Conservation (phyloP, 1,140 invertebrate genomes). For the Pachypeltis micranthus region DNA sequence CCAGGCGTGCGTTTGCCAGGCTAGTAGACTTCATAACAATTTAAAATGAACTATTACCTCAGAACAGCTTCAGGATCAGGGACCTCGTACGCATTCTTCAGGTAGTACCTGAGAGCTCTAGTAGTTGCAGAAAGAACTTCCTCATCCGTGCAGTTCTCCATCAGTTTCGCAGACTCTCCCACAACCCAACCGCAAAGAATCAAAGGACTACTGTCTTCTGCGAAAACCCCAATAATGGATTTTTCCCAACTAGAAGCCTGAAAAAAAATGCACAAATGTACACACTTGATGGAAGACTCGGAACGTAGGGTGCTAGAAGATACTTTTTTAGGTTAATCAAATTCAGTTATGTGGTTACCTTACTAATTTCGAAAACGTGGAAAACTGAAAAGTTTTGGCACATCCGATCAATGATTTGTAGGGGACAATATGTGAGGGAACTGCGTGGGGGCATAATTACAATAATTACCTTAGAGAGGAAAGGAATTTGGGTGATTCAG, state of each 20-base stretch:
- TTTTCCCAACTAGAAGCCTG: conserved; percentile 39
- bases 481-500: too few species aligned
- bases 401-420: too few species aligned
- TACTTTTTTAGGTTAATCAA: too few species aligned
- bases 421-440: too few species aligned
- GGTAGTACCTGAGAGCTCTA: conserved; percentile 38
- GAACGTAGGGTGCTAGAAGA: background rate
- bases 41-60: too few species aligned
- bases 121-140: conserved; percentile 37
- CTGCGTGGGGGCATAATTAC: too few species aligned
- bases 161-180: conserved; percentile 39
- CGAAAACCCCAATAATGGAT: conserved; percentile 51
- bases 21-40: too few species aligned
- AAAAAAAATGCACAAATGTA: background rate
- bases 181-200: conserved; percentile 52
- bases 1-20: too few species aligned
- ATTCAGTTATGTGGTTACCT: too few species aligned
- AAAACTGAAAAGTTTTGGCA: too few species aligned
- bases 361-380: too few species aligned
- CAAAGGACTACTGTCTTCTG: conserved; percentile 49
- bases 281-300: background rate
- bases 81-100: conserved; percentile 25
- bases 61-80: conserved; percentile 21
- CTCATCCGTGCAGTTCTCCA: conserved; percentile 40
- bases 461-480: too few species aligned